Evolutionary conservation across 2,888 invertebrate species (phyloP), one percentile per base, ranked within the genome.

Genomic region (Trichogramma dendrolimi): DNA sequence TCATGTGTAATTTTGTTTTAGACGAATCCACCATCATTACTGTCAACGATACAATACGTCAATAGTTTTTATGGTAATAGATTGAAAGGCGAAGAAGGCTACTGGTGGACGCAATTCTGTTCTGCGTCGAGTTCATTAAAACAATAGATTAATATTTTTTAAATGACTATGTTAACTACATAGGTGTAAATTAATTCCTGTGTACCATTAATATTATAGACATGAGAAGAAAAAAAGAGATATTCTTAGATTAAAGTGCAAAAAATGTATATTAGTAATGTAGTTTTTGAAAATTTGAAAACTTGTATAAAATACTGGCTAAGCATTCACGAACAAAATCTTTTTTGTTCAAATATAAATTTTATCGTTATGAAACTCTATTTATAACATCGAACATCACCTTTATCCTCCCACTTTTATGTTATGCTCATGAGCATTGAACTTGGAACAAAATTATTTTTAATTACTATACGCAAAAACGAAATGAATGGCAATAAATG

Each of bases 31-130:
- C 91, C 92, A 47, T 91, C 92, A 62, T 83, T 98, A 64, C 85
- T 98, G 62, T 97, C 97, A 8, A 97, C 96, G 41, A 88, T 98
- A 69, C 96, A 98, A 81, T 95, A 96, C 80, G 94, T 99, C 68
- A 91, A 90, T 79, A 94, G 93, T 71, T 94, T 95, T 79, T 94
- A 93, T 75, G 91, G 90, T 61, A 85, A 87, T 68, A 86, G 89
- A 66, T 83, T 96, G 63, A 84, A 85, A 66, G 96, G 96, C 55
- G 95, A 96, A 80, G 93, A 95, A 73, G 89, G 91, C 72, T 99
- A 98, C 81, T 96, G 96, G 90, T 98, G 97, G 98, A 96, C 95
- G 59, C 96, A 97, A 81, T 97, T 98, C 82, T 92, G 92, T 75
- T 91, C 96, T 0, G 95, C 54, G 93, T 97, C 58, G 96, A 96